Conservation (phyloP, 2,888 invertebrate genomes). For the Tupiocoris notatus region DNA sequence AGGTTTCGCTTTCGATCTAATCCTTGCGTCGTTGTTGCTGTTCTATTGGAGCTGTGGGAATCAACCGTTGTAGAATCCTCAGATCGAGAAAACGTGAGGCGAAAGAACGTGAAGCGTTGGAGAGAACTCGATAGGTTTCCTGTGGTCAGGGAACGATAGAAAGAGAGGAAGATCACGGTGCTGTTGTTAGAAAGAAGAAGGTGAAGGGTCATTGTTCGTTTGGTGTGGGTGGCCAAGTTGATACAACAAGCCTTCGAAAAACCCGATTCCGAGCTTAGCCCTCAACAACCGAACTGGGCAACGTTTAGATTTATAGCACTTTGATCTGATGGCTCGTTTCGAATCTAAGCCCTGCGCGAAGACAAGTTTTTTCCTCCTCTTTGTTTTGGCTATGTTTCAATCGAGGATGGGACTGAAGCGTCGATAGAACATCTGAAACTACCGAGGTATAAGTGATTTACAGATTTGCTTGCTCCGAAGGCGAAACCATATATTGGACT, state of each 20-base stretch:
- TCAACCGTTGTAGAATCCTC: background rate
- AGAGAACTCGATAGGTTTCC: conserved; percentile 16
- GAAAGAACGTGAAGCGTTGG: conserved; percentile 20
- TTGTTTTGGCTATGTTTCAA: conserved; percentile 30
- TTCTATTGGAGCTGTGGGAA: background rate
- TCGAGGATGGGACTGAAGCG: conserved; percentile 7
- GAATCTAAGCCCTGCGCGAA: conserved; percentile 6
- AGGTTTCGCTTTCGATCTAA: background rate
- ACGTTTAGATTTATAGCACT: conserved; percentile 29
- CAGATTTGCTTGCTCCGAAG: background rate
- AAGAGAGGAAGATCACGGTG: conserved; percentile 15
- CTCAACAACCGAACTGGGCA: background rate
- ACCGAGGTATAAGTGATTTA: conserved; percentile 6
- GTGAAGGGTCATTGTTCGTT: conserved; percentile 35
- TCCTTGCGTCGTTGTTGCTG: background rate
- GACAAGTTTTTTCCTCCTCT: conserved; percentile 27
- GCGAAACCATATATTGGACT: too few species aligned
- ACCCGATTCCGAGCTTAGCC: background rate
- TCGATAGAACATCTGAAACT: conserved; percentile 23
- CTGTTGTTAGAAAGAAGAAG: background rate
- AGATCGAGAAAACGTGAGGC: conserved; percentile 19
- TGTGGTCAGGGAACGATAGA: background rate
- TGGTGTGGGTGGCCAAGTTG: conserved; percentile 30
- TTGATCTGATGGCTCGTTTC: conserved; percentile 33
- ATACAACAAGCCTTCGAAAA: conserved; percentile 34